phyloP scores from a whole-genome alignment of 2,797 vertebrate genomes.

The Glyptemys insculpta region DNA sequence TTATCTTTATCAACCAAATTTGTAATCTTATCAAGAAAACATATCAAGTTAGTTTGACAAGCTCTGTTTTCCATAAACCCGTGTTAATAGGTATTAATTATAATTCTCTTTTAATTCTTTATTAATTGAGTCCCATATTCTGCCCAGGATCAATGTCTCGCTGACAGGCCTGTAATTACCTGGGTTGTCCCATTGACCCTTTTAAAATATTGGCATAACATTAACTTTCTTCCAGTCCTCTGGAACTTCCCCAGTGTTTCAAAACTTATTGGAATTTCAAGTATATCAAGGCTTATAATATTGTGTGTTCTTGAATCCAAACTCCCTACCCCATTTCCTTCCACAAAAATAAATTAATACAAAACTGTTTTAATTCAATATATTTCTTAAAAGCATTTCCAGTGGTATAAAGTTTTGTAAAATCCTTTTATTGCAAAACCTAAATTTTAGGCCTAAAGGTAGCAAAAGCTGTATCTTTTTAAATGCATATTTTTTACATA shows the following conservation, averaged over 20 bases:
- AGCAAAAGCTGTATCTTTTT: conserved; percentile 60
- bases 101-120: background rate
- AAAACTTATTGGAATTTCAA: conserved; percentile 64
- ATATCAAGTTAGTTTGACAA: background rate
- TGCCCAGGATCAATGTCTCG: background rate
- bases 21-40: background rate
- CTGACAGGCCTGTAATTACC: conserved; percentile 42
- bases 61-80: background rate
- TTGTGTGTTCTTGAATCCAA: conserved; percentile 69
- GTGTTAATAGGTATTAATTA: background rate
- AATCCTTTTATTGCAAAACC: conserved; percentile 74
- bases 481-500: conserved; percentile 67
- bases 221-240: conserved; percentile 59
- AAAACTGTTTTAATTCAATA: conserved; percentile 76
- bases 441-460: conserved; percentile 50
- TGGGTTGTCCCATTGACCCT: conserved; percentile 32
- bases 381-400: conserved; percentile 75
- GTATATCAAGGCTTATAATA: conserved; percentile 69
- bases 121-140: background rate
- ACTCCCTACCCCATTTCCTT: conserved; percentile 72
- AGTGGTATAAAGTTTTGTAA: conserved; percentile 67
- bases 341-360: conserved; percentile 70
- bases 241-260: conserved; percentile 68
- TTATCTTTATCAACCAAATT: background rate
- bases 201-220: conserved; percentile 59